Evolutionary conservation across 2,797 vertebrate genomes (phyloP).

Genomic region (Fringilla coelebs): DNA sequence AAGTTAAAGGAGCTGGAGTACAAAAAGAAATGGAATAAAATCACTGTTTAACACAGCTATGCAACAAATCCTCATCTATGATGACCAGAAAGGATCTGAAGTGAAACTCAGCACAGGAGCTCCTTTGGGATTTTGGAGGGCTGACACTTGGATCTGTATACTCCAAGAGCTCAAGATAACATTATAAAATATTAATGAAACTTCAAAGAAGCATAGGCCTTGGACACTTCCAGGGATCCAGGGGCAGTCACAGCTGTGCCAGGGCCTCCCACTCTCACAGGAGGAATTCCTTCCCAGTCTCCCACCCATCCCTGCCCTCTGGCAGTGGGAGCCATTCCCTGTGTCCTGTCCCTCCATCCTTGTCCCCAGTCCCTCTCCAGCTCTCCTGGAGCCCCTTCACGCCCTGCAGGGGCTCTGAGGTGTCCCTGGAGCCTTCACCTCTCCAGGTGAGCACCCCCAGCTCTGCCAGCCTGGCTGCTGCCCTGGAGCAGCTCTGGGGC

Average conservation of each 20-base stretch:
- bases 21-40: background rate
- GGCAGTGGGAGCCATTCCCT: background rate
- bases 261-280: accelerated
- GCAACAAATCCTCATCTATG: background rate
- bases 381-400: background rate
- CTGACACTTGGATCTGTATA: background rate
- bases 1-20: background rate
- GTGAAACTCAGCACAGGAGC: background rate
- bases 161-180: accelerated
- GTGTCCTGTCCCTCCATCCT: background rate
- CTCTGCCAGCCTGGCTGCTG: background rate
- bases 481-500: accelerated
- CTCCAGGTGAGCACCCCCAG: background rate
- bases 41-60: background rate
- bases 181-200: background rate
- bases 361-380: background rate
- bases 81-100: background rate
- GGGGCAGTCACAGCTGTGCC: background rate
- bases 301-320: accelerated
- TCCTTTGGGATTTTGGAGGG: background rate
- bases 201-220: background rate
- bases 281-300: accelerated
- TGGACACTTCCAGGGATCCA: background rate
- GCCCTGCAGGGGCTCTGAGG: accelerated
- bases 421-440: background rate